These are phyloP conservation scores for Trididemnum clinides DNA, from an alignment of 23 tunicate species.

Conservation along the genomic window DNA sequence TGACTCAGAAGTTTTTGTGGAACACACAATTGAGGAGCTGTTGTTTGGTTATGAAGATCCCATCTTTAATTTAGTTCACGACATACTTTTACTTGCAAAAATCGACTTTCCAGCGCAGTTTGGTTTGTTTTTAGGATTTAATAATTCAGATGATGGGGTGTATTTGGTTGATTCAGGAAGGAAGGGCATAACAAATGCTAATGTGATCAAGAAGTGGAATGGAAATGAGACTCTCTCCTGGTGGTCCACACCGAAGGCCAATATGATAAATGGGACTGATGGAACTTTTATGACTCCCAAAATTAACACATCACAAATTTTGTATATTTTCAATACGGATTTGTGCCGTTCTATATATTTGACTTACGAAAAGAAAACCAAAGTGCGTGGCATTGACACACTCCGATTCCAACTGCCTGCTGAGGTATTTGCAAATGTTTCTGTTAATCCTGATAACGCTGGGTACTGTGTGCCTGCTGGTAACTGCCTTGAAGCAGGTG, in stretches of 20 bases:
- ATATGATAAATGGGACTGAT: constrained; percentile 96
- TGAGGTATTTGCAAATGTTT: constrained; percentile 60
- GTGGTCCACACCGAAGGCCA: constrained; percentile 64
- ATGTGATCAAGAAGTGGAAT: constrained; percentile 70
- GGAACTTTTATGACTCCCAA: constrained; percentile 79
- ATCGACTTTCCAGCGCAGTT: constrained; percentile 57
- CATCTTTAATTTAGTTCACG: constrained; percentile 32
- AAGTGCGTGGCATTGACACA: constrained; percentile 62
- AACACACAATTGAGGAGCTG: constrained; percentile 73
- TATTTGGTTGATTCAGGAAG: constrained; percentile 77
- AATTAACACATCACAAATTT: constrained; percentile 20
- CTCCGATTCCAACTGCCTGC: constrained; percentile 63
- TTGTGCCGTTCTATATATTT: constrained; percentile 76
- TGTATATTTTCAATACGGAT: constrained; percentile 80
- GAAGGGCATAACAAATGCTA: constrained; percentile 41
- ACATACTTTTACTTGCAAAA: not conserved
- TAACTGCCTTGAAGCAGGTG: constrained; percentile 80
- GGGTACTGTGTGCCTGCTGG: constrained; percentile 82
- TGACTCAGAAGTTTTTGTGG: constrained; percentile 46
- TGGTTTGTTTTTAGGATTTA: constrained; percentile 77
- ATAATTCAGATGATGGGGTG: constrained; percentile 89
- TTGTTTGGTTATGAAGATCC: constrained; percentile 83
- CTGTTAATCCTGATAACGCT: constrained; percentile 68
- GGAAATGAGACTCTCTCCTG: constrained; percentile 30
- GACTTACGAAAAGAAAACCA: constrained; percentile 43